Percentiles rank a stretch among this genome's conserved stretches.
Conservation (phyloP, 2,113 vertebrate species). For the Carollia perspicillata region DNA sequence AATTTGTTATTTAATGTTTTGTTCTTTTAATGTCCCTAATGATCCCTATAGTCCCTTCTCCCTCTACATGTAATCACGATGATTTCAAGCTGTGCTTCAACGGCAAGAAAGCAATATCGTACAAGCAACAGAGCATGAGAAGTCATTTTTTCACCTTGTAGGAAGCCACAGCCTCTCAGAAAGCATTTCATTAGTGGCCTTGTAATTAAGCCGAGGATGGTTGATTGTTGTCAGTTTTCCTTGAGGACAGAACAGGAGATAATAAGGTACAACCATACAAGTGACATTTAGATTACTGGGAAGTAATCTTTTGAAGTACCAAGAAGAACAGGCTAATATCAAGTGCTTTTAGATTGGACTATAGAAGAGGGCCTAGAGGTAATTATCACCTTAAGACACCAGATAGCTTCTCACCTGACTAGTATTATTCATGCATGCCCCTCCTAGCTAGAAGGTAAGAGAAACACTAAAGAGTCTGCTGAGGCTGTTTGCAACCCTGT, state of each 20-base stretch:
- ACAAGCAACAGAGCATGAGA: background rate
- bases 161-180: slow-evolving; percentile 17
- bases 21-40: background rate
- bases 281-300: background rate
- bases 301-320: background rate
- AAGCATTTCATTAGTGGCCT: background rate
- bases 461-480: background rate
- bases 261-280: background rate
- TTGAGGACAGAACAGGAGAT: slow-evolving; percentile 5
- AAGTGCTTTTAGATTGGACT: background rate
- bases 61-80: background rate
- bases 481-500: background rate
- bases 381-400: background rate
- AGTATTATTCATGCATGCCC: background rate
- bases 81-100: background rate
- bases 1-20: background rate
- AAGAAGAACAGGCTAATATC: background rate
- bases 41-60: background rate
- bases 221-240: slow-evolving; percentile 19
- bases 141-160: background rate
- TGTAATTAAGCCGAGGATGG: background rate
- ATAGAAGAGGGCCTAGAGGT: background rate
- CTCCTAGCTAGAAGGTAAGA: background rate
- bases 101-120: background rate
- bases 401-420: background rate